A percentile compares a stretch with the other conserved stretches of the same genome.
Evolutionary conservation across 2,888 invertebrate genomes (phyloP).

Genomic region (Pycnomerus fuliginosus): DNA sequence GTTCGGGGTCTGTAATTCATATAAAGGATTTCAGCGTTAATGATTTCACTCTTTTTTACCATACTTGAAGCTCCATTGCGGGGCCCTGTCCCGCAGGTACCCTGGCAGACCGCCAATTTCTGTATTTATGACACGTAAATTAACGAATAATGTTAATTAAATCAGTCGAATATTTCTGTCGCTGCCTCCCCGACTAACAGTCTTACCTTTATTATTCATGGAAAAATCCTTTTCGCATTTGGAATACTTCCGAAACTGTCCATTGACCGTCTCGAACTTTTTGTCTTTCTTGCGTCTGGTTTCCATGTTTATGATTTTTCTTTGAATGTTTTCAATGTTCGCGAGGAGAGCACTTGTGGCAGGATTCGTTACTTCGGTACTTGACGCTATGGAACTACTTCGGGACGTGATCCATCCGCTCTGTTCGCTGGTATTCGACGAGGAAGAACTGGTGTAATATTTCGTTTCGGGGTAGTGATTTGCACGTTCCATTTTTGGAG

Average conservation of each 20-base stretch:
- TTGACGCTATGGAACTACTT: constrained; percentile 63
- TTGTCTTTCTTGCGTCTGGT: constrained; percentile 21
- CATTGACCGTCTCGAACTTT: constrained; percentile 26
- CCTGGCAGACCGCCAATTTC: too few species aligned
- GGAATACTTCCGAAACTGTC: constrained; percentile 26
- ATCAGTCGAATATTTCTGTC: too few species aligned
- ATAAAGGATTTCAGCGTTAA: too few species aligned
- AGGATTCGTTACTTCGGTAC: constrained; percentile 37
- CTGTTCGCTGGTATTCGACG: constrained; percentile 73
- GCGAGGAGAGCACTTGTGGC: constrained; percentile 32
- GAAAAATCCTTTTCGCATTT: constrained; percentile 28
- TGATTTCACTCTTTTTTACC: too few species aligned
- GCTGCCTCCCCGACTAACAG: too few species aligned
- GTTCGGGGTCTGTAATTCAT: too few species aligned
- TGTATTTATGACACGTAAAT: too few species aligned
- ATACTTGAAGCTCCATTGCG: too few species aligned
- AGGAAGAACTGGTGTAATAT: constrained; percentile 54
- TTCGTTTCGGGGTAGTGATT: constrained; percentile 30
- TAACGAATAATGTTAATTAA: too few species aligned
- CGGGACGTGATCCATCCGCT: constrained; percentile 87
- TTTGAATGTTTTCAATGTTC: constrained; percentile 36
- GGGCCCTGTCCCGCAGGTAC: too few species aligned
- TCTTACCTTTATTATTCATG: constrained; percentile 33
- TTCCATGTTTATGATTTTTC: constrained; percentile 26
- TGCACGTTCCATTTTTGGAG: constrained; percentile 50